Evolutionary conservation across 1,140 invertebrate genomes (phyloP).

Genomic region (Caenorhabditis brenneri): DNA sequence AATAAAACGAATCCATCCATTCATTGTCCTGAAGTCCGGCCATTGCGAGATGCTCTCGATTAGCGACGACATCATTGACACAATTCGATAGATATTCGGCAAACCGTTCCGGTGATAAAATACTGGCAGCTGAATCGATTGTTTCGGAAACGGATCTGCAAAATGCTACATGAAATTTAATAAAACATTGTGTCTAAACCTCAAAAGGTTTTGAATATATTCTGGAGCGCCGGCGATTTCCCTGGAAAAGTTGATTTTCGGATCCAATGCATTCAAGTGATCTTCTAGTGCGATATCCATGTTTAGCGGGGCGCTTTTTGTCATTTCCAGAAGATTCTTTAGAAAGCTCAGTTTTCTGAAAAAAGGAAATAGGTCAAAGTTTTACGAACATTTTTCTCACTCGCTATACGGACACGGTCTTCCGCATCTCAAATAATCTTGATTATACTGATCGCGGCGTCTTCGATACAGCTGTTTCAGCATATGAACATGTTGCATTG

Average conservation of each 20-base stretch:
- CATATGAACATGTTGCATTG: slow-evolving; percentile 6
- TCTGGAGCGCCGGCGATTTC: neutral
- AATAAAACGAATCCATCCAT: neutral
- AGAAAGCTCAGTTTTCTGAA: neutral
- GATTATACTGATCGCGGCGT: neutral
- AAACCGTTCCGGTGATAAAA: neutral
- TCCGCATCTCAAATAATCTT: neutral
- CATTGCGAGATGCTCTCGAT: neutral
- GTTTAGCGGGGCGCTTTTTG: neutral
- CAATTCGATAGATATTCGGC: neutral
- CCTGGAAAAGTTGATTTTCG: neutral
- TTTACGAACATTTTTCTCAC: neutral
- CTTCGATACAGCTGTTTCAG: slow-evolving; percentile 16
- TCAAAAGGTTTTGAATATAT: neutral
- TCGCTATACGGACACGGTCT: neutral
- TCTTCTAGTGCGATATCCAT: neutral
- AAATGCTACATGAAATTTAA: neutral
- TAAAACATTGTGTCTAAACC: neutral
- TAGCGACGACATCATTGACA: neutral
- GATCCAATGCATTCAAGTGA: neutral
- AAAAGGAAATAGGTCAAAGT: neutral
- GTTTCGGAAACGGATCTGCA: neutral
- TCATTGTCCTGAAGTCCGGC: neutral
- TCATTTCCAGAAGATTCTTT: neutral
- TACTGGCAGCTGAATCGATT: neutral